Evolutionary conservation across 2,113 vertebrate genomes (phyloP), one percentile per base, ranked within the genome.

Genomic region (Riparia riparia): DNA sequence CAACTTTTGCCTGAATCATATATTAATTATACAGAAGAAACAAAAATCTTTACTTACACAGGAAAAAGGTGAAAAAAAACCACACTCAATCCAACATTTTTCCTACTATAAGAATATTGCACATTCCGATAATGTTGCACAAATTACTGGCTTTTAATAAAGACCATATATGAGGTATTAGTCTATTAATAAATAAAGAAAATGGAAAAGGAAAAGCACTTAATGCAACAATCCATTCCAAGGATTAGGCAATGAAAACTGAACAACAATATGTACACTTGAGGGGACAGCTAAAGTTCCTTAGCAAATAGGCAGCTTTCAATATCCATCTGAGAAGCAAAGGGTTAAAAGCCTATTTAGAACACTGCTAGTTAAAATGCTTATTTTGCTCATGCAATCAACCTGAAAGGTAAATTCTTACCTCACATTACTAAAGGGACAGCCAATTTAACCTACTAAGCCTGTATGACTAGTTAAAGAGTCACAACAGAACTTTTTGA

Each of bases 111-210:
- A 98, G 96, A 97, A 98, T 98, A 98, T 98, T 98, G 98, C 98
- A 98, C 98, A 87, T 98, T 95, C 91, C 89, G 37, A 95, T 91
- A 98, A 93, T 14, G 96, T 97, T 97, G 94, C 96, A 98, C 95
- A 95, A 94, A 86, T 96, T 93, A 98, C 97, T 98, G 97, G 97
- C 97, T 98, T 97, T 97, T 95, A 93, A 97, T 96, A 97, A 96
- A 97, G 95, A 93, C 96, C 96, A 96, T 95, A 97, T 82, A 96
- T 97, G 98, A 98, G 98, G 98, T 98, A 98, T 98, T 98, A 98
- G 97, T 98, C 96, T 95, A 97, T 97, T 94, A 97, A 97, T 97
- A 98, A 97, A 97, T 97, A 97, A 97, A 97, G 87, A 92, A 97
- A 65, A 89, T 45, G 9, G 54, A 93, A 92, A 90, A 88, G 82